Evolutionary conservation across 2,797 vertebrate genomes (phyloP).

Genomic region (Melanogrammus aeglefinus): DNA sequence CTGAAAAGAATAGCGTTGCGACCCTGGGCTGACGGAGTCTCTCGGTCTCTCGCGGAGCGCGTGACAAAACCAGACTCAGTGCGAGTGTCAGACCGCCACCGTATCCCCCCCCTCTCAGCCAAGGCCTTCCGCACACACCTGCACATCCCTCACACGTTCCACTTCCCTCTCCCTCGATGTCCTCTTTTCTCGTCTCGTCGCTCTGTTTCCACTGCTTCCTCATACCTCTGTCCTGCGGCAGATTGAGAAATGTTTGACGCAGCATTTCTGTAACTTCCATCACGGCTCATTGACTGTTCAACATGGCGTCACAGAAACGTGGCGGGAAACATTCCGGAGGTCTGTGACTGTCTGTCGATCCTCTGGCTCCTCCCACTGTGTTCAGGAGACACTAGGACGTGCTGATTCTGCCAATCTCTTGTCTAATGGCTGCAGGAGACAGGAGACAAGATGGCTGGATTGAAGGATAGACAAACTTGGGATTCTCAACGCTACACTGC

Average conservation of each 20-base stretch:
- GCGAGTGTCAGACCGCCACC: constrained; percentile 49
- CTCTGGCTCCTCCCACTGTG: constrained; percentile 62
- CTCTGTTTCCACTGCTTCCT: constrained; percentile 12
- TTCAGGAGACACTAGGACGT: constrained; percentile 83
- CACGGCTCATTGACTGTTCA: constrained; percentile 51
- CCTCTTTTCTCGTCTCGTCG: neutral
- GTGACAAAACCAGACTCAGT: constrained; percentile 74
- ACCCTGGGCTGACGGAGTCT: constrained; percentile 84
- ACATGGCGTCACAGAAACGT: constrained; percentile 49
- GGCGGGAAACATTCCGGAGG: constrained; percentile 71
- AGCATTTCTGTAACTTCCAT: constrained; percentile 75
- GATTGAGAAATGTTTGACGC: constrained; percentile 78
- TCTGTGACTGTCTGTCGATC: constrained; percentile 73
- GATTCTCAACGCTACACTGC: neutral
- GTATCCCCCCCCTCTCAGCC: constrained; percentile 8
- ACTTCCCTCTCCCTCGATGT: constrained; percentile 20
- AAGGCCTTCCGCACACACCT: constrained; percentile 5
- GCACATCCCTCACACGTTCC: constrained; percentile 9
- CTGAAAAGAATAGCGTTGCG: constrained; percentile 82
- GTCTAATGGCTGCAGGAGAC: constrained; percentile 85
- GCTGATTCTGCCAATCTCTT: constrained; percentile 93
- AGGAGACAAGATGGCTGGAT: neutral
- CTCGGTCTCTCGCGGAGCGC: constrained; percentile 82
- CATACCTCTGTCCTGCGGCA: constrained; percentile 73
- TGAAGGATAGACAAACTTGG: neutral